phyloP scores from a whole-genome alignment of 2,797 vertebrate species.

The Rhabdomys pumilio region DNA sequence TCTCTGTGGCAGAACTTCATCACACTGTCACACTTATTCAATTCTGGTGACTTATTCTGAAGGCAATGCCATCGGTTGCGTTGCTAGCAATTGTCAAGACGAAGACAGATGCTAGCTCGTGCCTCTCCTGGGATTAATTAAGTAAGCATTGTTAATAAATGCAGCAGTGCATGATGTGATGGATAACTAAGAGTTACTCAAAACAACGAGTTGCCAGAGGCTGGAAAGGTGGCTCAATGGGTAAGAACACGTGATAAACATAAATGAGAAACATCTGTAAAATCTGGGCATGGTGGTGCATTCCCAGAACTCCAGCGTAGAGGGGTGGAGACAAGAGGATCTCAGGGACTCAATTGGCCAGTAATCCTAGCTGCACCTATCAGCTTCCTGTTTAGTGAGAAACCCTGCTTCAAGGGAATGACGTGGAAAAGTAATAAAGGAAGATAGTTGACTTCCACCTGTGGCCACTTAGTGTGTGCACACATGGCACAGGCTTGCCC shows the following conservation, averaged over 20 bases:
- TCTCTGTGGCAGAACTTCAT: constrained; percentile 43
- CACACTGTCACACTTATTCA: not conserved
- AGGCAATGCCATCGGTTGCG: not conserved
- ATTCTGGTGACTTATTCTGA: constrained; percentile 60
- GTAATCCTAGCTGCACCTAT: not conserved
- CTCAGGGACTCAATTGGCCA: not conserved
- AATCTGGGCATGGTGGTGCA: not conserved
- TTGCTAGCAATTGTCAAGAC: constrained; percentile 61
- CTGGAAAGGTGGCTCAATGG: not conserved
- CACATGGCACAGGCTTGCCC: not conserved
- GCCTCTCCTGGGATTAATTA: constrained; percentile 68
- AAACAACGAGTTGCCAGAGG: not conserved
- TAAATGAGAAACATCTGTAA: not conserved
- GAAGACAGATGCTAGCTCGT: constrained; percentile 25
- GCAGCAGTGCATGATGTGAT: constrained; percentile 42
- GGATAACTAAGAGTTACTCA: constrained; percentile 36
- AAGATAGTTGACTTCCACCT: not conserved
- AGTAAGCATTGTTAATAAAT: constrained; percentile 68
- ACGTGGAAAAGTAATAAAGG: not conserved
- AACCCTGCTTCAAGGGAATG: not conserved
- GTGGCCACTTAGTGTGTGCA: not conserved
- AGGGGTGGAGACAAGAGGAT: not conserved
- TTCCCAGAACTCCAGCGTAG: not conserved
- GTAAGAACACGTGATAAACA: not conserved
- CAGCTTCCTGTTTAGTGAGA: not conserved